phyloP scores from a whole-genome alignment of 2,888 invertebrate species.

The Tanypteryx hageni region DNA sequence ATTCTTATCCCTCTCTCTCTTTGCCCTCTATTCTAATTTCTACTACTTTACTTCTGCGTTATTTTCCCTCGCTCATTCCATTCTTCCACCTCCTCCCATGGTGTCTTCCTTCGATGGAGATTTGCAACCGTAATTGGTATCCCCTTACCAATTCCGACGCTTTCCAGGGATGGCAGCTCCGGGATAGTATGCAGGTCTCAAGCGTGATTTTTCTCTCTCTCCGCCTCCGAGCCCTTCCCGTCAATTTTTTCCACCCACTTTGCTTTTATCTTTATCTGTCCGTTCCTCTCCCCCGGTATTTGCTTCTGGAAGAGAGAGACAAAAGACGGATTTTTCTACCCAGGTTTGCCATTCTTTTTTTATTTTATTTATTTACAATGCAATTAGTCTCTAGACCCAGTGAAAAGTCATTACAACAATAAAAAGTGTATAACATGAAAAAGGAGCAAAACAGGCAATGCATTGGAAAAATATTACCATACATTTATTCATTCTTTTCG shows the following conservation, averaged over 20 bases:
- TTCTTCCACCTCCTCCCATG: not conserved
- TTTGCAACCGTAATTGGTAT: not conserved
- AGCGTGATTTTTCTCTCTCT: not conserved
- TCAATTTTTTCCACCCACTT: not conserved
- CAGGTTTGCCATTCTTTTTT: not conserved
- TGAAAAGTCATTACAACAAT: too few species aligned
- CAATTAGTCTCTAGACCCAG: too few species aligned
- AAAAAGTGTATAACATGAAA: too few species aligned
- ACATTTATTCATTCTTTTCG: too few species aligned
- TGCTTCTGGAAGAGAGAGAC: not conserved
- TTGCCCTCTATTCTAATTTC: not conserved
- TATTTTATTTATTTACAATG: too few species aligned
- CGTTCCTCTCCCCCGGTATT: too few species aligned
- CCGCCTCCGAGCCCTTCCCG: not conserved
- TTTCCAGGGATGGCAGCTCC: not conserved
- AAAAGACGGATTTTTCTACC: not conserved
- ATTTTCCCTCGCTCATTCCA: not conserved
- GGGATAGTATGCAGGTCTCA: not conserved
- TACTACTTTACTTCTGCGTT: not conserved
- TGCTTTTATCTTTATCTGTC: not conserved
- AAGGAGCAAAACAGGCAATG: too few species aligned
- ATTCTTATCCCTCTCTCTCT: too few species aligned
- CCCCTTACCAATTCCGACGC: conserved; percentile 1
- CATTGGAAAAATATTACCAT: too few species aligned
- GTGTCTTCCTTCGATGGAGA: not conserved